Percentiles rank a stretch among this genome's conserved stretches.
phyloP scores from a whole-genome alignment of 2,888 invertebrate genomes.

The Poecilobothrus nobilitatus region DNA sequence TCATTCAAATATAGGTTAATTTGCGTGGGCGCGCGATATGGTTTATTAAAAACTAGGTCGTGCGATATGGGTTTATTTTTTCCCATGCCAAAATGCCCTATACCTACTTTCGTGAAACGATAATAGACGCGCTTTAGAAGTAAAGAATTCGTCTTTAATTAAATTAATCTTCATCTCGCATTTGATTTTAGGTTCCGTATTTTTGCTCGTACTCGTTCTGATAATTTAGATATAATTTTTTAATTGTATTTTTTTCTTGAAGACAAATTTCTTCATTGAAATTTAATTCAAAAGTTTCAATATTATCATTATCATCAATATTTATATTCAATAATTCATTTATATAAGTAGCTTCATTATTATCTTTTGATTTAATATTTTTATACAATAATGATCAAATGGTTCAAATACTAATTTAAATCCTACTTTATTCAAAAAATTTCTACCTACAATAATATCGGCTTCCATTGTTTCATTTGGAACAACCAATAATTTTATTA shows the following conservation, averaged over 20 bases:
- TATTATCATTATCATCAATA: neutral
- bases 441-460: constrained; percentile 4
- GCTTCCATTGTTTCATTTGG: neutral
- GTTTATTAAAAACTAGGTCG: too few relatives aligned
- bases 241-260: neutral
- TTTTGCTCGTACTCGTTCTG: neutral
- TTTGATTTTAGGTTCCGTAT: neutral
- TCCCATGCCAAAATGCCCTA: too few relatives aligned
- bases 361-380: neutral
- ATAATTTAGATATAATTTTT: neutral
- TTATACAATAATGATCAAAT: neutral
- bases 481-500: constrained; percentile 7
- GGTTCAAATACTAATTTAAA: neutral
- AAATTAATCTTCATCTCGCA: constrained; percentile 10
- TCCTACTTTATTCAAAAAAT: neutral
- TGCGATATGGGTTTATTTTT: neutral
- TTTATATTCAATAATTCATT: neutral
- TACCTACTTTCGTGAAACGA: neutral
- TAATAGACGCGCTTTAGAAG: neutral
- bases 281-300: neutral
- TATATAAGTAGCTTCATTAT: neutral
- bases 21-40: too few relatives aligned
- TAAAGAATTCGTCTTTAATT: neutral
- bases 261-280: neutral
- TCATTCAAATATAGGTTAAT: constrained; percentile 20